Evolutionary conservation across 1,140 invertebrate genomes (phyloP), one percentile per base, ranked within the genome.

Genomic region (Scaptomyza graminum): DNA sequence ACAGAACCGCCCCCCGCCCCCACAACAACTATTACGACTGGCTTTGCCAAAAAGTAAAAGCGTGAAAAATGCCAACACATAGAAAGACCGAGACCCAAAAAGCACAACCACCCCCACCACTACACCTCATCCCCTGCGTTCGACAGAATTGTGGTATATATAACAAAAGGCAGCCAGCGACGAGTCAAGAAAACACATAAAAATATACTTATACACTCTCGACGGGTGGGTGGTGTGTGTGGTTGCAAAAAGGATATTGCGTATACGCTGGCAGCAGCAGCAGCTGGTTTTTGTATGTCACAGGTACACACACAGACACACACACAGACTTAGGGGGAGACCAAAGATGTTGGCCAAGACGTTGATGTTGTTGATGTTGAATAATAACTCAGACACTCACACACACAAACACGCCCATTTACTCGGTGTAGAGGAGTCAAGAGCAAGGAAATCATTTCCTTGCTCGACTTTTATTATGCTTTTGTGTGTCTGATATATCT

Each of bases 371-470:
- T 85, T 85, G 81, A 87, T 69, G 82, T 77, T 85, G 78, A 85
- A 85, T 82, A 87, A 85, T 82, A 87, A 85, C 82, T 82, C 78
- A 70, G 55, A 63, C 67, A 25, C 57, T 50, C 51, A 57, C 37
- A 55, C 49, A 46, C 62, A 70, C 25, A 54, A 43, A 16, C 12
- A 41, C 31, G 34, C 18, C 65, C 43, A 37, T 28, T 46, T 7
- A 18, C 9, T 41, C 2, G 12, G 5, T 50, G 15, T 69, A 28
- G 64, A 69, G 62, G 64, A 69, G 62, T 79, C 83, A 83, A 73
- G 70, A 80, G 77, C 68, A 65, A 77, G 87, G 60, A 90, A 90
- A 88, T 83, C 51, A 88, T 90, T 90, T 90, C 71, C 81, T 84
- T 80, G 73, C 80, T 78, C 62, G 70, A 65, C 46, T 83, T 79